phyloP scores from a whole-genome alignment of 2,888 invertebrate genomes.

The Capitulum mitella region DNA sequence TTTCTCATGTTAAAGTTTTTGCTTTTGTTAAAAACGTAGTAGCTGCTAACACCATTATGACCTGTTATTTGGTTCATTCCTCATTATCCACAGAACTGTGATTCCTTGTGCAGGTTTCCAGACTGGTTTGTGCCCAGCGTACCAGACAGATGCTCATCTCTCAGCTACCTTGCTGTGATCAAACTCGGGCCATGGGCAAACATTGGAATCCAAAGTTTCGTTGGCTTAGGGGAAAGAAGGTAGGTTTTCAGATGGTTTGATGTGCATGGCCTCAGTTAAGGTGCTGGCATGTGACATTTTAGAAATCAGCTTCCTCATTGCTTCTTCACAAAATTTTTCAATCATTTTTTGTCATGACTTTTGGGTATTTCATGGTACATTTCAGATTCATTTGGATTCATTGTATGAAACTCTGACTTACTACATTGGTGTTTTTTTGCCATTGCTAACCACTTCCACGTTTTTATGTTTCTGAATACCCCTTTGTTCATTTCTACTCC shows the following conservation, averaged over 20 bases:
- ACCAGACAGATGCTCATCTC: not conserved
- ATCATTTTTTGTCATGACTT: not conserved
- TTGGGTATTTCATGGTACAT: not conserved
- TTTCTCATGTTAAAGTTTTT: not conserved
- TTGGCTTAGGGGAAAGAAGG: not conserved
- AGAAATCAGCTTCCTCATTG: too few relatives aligned
- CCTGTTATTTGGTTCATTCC: not conserved
- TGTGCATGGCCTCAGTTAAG: too few relatives aligned
- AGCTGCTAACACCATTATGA: not conserved
- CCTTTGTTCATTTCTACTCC: not conserved
- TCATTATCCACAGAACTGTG: not conserved
- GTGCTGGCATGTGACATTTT: too few relatives aligned
- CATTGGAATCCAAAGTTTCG: slow-evolving; percentile 1
- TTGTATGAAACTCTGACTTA: not conserved
- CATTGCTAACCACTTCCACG: not conserved
- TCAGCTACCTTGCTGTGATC: not conserved
- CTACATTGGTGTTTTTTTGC: not conserved
- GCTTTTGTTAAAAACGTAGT: not conserved
- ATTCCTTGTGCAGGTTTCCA: not conserved
- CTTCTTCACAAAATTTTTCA: not conserved
- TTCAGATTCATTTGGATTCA: not conserved
- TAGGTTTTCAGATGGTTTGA: not conserved
- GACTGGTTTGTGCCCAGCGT: not conserved
- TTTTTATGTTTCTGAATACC: not conserved
- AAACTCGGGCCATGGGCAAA: not conserved